Conservation (phyloP, 2,888 invertebrate genomes). For the Sphecodes monilicornis region DNA sequence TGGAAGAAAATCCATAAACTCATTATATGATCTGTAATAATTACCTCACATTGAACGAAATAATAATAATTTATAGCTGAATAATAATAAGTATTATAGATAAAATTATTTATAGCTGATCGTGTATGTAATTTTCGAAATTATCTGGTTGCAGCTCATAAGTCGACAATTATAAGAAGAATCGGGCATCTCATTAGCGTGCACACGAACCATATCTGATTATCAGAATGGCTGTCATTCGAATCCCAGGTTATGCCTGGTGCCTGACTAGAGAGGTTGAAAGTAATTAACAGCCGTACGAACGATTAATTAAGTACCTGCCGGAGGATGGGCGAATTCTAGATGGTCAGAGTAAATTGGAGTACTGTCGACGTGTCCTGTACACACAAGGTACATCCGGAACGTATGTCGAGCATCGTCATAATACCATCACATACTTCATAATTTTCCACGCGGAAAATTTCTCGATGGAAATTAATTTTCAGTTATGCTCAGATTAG, state of each 20-base stretch:
- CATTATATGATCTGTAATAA: background rate
- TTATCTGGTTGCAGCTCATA: background rate
- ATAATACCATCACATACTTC: slow-evolving; percentile 41
- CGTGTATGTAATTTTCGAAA: background rate
- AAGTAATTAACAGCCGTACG: slow-evolving; percentile 70
- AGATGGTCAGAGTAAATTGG: slow-evolving; percentile 66
- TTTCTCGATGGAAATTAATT: slow-evolving; percentile 58
- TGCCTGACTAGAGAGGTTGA: slow-evolving; percentile 60
- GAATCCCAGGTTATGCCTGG: slow-evolving; percentile 60
- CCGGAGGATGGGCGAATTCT: slow-evolving; percentile 65
- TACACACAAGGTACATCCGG: slow-evolving; percentile 26
- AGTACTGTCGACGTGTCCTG: slow-evolving; percentile 56
- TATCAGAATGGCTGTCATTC: slow-evolving; percentile 65
- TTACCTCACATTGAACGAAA: background rate
- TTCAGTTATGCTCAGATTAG: slow-evolving; percentile 28
- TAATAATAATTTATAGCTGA: background rate
- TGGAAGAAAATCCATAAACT: background rate
- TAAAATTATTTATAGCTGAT: background rate
- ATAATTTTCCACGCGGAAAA: slow-evolving; percentile 53
- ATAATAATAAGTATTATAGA: too few relatives aligned
- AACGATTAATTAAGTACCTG: slow-evolving; percentile 73
- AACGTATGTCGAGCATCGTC: slow-evolving; percentile 22
- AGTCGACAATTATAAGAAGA: slow-evolving; percentile 3
- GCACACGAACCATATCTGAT: slow-evolving; percentile 55
- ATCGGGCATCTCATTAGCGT: slow-evolving; percentile 5